Conservation (phyloP, 2,888 invertebrate genomes). For the Mesorhabditis belari region DNA sequence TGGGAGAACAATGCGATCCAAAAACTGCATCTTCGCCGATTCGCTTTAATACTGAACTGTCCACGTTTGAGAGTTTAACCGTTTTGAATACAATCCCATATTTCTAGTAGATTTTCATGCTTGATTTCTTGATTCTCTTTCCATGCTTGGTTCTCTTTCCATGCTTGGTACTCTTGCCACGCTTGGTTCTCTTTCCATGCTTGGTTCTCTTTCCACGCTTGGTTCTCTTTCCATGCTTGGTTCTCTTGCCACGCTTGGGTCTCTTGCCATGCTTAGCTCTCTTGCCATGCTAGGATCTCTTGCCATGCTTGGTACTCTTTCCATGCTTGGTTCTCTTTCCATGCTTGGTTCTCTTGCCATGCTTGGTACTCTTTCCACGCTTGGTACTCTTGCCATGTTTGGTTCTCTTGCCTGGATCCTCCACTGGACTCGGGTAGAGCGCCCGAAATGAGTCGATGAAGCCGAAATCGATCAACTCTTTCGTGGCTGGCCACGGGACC, state of each 20-base stretch:
- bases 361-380: not conserved
- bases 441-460: conserved; percentile 35
- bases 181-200: too few relatives aligned
- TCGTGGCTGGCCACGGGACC: conserved; percentile 38
- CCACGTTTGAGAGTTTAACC: too few relatives aligned
- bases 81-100: too few relatives aligned
- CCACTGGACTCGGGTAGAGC: conserved; percentile 29
- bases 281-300: not conserved
- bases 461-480: conserved; percentile 21
- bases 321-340: not conserved
- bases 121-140: too few relatives aligned
- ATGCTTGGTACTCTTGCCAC: too few relatives aligned
- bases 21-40: too few relatives aligned
- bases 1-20: too few relatives aligned
- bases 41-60: too few relatives aligned
- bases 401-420: conserved; percentile 16
- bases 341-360: not conserved
- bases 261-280: not conserved
- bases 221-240: not conserved
- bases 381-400: not conserved
- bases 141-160: too few relatives aligned
- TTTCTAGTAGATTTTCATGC: too few relatives aligned
- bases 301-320: not conserved
- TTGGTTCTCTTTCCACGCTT: too few relatives aligned
- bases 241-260: not conserved